These are phyloP conservation scores for Drosophila grimshawi DNA, from an alignment of 1,140 invertebrate genomes.

Conservation along the genomic window DNA sequence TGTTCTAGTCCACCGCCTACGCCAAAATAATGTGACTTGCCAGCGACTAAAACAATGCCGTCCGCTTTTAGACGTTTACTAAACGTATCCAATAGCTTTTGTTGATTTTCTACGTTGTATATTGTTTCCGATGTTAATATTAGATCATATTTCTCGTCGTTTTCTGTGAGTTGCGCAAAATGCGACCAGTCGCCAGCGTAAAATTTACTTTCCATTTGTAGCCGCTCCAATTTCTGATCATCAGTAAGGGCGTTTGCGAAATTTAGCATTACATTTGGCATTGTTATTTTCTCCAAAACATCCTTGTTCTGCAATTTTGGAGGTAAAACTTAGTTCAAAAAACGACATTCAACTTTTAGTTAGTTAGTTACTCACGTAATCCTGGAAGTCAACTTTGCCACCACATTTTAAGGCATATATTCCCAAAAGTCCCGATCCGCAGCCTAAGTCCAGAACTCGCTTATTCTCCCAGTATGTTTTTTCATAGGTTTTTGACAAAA, in stretches of 20 bases:
- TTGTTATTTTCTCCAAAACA: constrained; percentile 86
- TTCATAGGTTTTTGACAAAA: constrained; percentile 85
- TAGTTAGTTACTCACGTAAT: constrained; percentile 90
- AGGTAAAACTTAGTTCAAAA: constrained; percentile 14
- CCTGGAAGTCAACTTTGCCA: constrained; percentile 92
- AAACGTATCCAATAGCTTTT: constrained; percentile 90
- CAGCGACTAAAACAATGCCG: constrained; percentile 90
- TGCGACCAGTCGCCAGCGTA: constrained; percentile 93
- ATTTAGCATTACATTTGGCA: constrained; percentile 92
- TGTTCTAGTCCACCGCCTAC: constrained; percentile 92
- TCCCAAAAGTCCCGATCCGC: constrained; percentile 93
- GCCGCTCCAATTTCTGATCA: constrained; percentile 78
- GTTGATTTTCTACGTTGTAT: constrained; percentile 92
- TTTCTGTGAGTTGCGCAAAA: constrained; percentile 85
- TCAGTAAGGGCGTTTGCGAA: constrained; percentile 84
- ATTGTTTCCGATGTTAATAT: constrained; percentile 96
- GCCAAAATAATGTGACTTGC: constrained; percentile 95
- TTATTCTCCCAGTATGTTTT: constrained; percentile 70
- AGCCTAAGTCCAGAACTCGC: constrained; percentile 92
- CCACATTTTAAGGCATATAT: constrained; percentile 89
- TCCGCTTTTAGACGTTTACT: constrained; percentile 87
- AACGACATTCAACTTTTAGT: background rate
- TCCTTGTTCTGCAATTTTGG: constrained; percentile 65
- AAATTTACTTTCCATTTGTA: constrained; percentile 86
- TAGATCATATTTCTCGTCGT: constrained; percentile 89